Percentiles rank a stretch among this genome's conserved stretches.
These are phyloP conservation scores for Stigmatopora argus DNA, from an alignment of 2,113 vertebrate genomes.

Conservation along the genomic window DNA sequence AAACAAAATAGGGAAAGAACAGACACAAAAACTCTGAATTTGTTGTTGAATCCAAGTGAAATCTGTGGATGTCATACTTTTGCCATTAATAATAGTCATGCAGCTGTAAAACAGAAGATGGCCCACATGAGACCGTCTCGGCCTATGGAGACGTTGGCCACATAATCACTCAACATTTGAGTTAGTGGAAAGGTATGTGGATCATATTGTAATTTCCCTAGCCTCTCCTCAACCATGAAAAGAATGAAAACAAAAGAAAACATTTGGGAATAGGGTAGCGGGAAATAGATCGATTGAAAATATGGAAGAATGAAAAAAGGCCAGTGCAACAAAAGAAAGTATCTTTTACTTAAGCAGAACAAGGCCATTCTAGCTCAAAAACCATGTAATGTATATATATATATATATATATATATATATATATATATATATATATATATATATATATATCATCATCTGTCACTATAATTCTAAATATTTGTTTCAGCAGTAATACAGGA, in stretches of 20 bases:
- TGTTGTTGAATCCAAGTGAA: background rate
- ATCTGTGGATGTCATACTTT: conserved; percentile 1
- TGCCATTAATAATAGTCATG: background rate
- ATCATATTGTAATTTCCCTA: conserved; percentile 29
- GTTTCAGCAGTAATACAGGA: too few species aligned
- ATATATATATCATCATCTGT: too few species aligned
- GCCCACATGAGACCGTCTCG: background rate
- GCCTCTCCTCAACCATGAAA: conserved; percentile 16
- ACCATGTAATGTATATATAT: too few species aligned
- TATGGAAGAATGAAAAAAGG: background rate
- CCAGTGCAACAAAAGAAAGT: background rate
- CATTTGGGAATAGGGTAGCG: background rate
- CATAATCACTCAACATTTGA: conserved; percentile 26
- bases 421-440: too few species aligned
- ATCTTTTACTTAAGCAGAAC: background rate
- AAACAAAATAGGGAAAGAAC: background rate
- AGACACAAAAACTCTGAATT: background rate
- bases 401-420: too few species aligned
- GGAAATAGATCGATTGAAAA: conserved; percentile 1
- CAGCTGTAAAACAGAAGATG: background rate
- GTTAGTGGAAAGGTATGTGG: conserved; percentile 46
- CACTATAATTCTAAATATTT: too few species aligned
- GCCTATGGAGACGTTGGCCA: conserved; percentile 10
- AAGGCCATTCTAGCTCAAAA: background rate
- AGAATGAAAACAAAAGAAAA: conserved; percentile 28